Base-by-base conservation (phyloP, 1,140 invertebrate genomes). In the Drosophila micromelanica region DNA sequence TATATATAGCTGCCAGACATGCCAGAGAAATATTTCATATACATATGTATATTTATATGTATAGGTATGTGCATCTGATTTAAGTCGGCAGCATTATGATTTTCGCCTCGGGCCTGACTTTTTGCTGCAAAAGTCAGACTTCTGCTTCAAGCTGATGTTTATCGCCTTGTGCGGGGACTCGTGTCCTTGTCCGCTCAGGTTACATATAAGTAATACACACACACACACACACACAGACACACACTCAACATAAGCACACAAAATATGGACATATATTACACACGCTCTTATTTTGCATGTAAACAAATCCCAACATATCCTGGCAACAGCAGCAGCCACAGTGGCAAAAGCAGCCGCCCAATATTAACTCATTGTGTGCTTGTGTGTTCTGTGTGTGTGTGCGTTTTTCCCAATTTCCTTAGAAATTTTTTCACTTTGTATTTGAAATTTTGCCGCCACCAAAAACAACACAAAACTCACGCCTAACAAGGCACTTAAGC, bases 401-500 rank as follows among this genome's bases (percentile, higher is more conserved):
- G 45, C 17, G 45, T 56, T 64, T 51, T 49, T 35, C 13, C 32
- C 55, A 60, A 76, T 76, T 86, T 86, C 71, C 45, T 45, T 52
- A 40, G 75, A 87, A 86, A 76, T 56, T 35, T 51, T 30, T 43
- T 45, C 42, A 11, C 5, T 32, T 27, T 35, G 62, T 69, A 60
- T 86, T 85, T 87, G 82, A 87, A 86, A 78, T 82, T 76, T 76
- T 52, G 75, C 82, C 82, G 82, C 81, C 81, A 73, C 15, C 35
- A 55, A 8, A 9, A 23, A 51, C 42, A 67, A 67, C 37, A 54
- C 77, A 87, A 87, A 89, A 87, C 82, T 89, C 84, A 87, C 82
- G 82, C 82, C 82, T 87, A 87, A 82, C 78, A 75, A 78, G 72
- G 56, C 57, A 57, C 73, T 89, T 89, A 87, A 82, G 76, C 82